These are phyloP conservation scores for Agrilus biguttatus DNA, from an alignment of 2,888 invertebrate species.

Conservation along the genomic window DNA sequence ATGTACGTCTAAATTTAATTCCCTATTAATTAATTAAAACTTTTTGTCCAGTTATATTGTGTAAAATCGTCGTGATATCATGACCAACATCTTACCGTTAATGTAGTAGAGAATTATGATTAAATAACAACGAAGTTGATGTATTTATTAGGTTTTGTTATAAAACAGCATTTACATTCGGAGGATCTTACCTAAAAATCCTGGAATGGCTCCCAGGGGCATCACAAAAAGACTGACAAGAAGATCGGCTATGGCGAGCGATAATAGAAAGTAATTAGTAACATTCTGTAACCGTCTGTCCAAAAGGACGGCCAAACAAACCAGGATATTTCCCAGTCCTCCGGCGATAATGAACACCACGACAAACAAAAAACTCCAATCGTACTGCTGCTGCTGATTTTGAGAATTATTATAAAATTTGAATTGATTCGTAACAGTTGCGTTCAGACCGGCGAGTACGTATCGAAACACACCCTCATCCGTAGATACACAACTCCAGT, in stretches of 20 bases:
- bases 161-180: background rate
- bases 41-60: no score
- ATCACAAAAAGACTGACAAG: slow-evolving; percentile 89
- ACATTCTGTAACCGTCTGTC: slow-evolving; percentile 87
- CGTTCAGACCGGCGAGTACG: no score
- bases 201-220: slow-evolving; percentile 89
- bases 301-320: slow-evolving; percentile 82
- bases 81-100: no score
- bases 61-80: no score
- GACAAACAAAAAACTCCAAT: slow-evolving; percentile 76
- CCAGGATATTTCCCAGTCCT: slow-evolving; percentile 80
- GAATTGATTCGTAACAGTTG: no score
- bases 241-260: slow-evolving; percentile 85
- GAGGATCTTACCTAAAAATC: slow-evolving; percentile 72
- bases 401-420: no score
- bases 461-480: no score
- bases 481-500: no score
- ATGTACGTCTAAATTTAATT: no score
- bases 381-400: slow-evolving; percentile 32
- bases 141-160: background rate
- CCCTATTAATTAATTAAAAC: no score
- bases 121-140: no score
- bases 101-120: no score
- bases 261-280: slow-evolving; percentile 89
- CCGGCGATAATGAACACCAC: slow-evolving; percentile 77